Evolutionary conservation across 53 echinoderm and acorn worm genomes (phyloP).

Genomic region (Holothuria leucospilota): DNA sequence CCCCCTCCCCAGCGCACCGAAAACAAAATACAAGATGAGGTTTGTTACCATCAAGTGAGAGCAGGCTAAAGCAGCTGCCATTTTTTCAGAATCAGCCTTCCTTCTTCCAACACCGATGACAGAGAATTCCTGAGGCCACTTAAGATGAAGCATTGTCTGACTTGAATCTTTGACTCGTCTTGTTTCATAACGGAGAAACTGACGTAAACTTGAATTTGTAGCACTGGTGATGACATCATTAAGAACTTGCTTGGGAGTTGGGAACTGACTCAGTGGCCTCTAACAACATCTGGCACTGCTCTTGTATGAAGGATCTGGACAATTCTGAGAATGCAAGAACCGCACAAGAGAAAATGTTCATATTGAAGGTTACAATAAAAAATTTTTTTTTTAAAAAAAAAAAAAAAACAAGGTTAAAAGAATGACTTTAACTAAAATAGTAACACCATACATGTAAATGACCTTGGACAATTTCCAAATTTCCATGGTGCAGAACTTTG

Average conservation of each 20-base stretch:
- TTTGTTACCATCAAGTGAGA: conserved; percentile 71
- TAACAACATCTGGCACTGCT: too few species aligned
- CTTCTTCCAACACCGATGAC: conserved; percentile 69
- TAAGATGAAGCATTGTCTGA: conserved; percentile 63
- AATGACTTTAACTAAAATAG: too few species aligned
- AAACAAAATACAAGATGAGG: neutral
- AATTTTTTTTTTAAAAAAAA: too few species aligned
- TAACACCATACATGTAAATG: too few species aligned
- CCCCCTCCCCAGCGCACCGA: neutral
- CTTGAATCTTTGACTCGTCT: neutral
- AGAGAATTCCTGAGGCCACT: conserved; percentile 75
- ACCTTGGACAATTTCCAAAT: too few species aligned
- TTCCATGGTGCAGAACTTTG: too few species aligned
- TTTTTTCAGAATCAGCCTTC: conserved; percentile 72
- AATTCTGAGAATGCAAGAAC: too few species aligned
- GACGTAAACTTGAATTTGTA: neutral
- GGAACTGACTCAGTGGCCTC: conserved; percentile 57
- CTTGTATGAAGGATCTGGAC: too few species aligned
- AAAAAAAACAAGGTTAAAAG: too few species aligned
- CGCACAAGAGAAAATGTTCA: too few species aligned
- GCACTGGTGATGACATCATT: conserved; percentile 46
- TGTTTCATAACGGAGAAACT: neutral
- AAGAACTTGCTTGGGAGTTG: conserved; percentile 66
- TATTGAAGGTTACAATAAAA: too few species aligned
- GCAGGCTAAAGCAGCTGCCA: conserved; percentile 89